Evolutionary conservation across 2,888 invertebrate species (phyloP), one percentile per base, ranked within the genome.

Genomic region (Acanthoscelides obtectus): DNA sequence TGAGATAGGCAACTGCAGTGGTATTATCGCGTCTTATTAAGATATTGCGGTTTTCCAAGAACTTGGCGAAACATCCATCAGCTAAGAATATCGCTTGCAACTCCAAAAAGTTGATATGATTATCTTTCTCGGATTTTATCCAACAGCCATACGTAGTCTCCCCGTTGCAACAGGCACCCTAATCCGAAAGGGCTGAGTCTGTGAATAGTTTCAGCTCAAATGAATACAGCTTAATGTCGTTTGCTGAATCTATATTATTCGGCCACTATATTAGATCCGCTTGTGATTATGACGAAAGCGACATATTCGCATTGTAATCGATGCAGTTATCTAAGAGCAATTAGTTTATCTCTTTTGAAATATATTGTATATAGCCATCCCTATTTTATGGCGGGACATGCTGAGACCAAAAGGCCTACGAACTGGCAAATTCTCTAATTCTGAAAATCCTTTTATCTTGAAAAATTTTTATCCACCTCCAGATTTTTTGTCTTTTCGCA

Each of bases 331-430:
- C 66, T 22, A 20, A 79, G 66, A 25, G 72, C 78, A 22, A 72
- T 22, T 67, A 70, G 72, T 72, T 74, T 74, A 22, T 69, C 70
- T n/a, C 75, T 66, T 69, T 77, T 74, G 19, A 75, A 66, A 25
- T 72, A 17, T 72, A 81, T 81, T 0, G 80, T 80, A 27, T 81
- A 77, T 1, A 81, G 71, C 76, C 77, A 79, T 2, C 80, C 79
- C 66, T 81, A 81, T 69, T 79, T 76, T 5, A 81, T 72, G 3
- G 79, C 80, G 19, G 80, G 80, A 64, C 80, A 81, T 25, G 75
- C 76, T 0, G 80, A 75, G 1, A 75, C 72, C 22, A 81, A 67
- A 19, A 69, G 22, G 8, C 78, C 78, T 22, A 77, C 68, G 22
- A 77, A 63, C 22, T 71, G 68, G 73, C 73, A 22, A 73, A 66